These are phyloP conservation scores for Trypoxylus dichotomus DNA, from an alignment of 1,140 invertebrate species.

Conservation along the genomic window DNA sequence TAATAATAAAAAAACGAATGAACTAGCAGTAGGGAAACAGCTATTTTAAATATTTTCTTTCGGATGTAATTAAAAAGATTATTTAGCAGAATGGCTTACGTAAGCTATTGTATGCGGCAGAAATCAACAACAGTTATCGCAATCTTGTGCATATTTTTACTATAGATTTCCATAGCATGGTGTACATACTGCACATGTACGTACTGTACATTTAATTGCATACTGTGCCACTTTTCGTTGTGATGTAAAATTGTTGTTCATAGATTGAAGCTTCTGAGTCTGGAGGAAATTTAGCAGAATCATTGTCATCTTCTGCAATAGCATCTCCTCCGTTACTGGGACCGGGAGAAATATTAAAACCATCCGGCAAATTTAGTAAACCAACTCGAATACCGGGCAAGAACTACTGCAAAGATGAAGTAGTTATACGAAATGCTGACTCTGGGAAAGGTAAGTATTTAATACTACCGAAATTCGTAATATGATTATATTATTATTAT, in stretches of 20 bases:
- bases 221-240: background rate
- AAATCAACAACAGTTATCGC: too few relatives aligned
- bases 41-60: too few relatives aligned
- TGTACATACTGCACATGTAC: too few relatives aligned
- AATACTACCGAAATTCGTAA: too few relatives aligned
- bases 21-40: too few relatives aligned
- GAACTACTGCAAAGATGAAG: constrained; percentile 91
- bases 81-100: too few relatives aligned
- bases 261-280: constrained; percentile 49
- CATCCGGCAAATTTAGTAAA: constrained; percentile 83
- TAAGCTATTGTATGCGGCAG: too few relatives aligned
- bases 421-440: constrained; percentile 90
- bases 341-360: constrained; percentile 82
- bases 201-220: too few relatives aligned
- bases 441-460: constrained; percentile 83
- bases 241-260: constrained; percentile 20
- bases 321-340: constrained; percentile 62
- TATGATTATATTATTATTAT: background rate
- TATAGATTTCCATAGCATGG: too few relatives aligned
- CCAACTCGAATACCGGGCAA: constrained; percentile 89
- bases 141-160: too few relatives aligned
- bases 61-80: too few relatives aligned
- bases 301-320: constrained; percentile 50
- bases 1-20: too few relatives aligned
- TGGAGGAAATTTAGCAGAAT: constrained; percentile 46